Percentiles rank a stretch among this genome's conserved stretches.
Conservation (phyloP, 2,797 vertebrate genomes). For the Hylomyscus alleni region DNA sequence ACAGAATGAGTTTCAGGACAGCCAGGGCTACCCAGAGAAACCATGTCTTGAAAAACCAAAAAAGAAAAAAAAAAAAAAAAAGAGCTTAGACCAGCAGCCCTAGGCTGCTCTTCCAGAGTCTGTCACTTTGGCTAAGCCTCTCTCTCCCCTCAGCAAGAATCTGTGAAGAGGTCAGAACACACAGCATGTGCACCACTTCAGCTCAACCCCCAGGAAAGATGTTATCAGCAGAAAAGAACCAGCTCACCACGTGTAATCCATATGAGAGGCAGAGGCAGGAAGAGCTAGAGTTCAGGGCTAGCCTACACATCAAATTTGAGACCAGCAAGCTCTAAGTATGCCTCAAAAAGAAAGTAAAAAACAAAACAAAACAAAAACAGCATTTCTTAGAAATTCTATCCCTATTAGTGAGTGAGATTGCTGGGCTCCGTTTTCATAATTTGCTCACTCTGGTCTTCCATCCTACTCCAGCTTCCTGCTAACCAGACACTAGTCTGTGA, state of each 20-base stretch:
- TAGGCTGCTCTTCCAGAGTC: neutral
- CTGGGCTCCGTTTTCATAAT: slow-evolving; percentile 6
- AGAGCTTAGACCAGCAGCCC: neutral
- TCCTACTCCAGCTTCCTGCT: slow-evolving; percentile 28
- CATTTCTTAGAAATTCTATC: slow-evolving; percentile 19
- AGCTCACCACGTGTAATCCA: neutral
- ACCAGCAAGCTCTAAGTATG: neutral
- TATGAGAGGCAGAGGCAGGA: neutral
- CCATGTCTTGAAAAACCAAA: too few species aligned
- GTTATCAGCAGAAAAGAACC: neutral
- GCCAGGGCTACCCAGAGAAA: too few species aligned
- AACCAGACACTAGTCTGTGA: neutral
- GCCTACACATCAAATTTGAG: neutral
- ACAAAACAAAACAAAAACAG: neutral
- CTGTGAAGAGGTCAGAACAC: neutral
- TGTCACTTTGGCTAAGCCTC: neutral
- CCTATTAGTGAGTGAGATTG: slow-evolving; percentile 4
- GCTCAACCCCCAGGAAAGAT: neutral
- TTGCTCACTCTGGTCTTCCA: neutral
- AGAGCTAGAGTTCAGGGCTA: neutral
- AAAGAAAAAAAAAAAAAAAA: neutral
- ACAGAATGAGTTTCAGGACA: too few species aligned
- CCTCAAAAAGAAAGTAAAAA: neutral
- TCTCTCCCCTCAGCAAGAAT: neutral
- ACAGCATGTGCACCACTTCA: neutral